A percentile compares a stretch with the other conserved stretches of the same genome.
These are phyloP conservation scores for Hemicordylus capensis DNA, from an alignment of 2,113 vertebrate genomes.

Conservation along the genomic window DNA sequence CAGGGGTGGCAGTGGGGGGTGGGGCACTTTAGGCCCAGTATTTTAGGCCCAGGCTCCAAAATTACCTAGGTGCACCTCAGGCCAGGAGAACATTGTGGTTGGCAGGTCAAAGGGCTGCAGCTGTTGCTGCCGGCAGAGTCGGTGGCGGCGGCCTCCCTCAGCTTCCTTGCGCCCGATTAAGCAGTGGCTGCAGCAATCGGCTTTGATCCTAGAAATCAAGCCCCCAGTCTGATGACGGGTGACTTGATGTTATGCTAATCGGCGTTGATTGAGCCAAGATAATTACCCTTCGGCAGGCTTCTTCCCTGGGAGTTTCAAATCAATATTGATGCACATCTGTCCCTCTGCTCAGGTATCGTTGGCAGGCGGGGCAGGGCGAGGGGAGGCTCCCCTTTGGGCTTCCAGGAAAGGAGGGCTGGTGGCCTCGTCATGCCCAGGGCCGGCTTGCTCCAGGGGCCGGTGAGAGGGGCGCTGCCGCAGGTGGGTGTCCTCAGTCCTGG, in stretches of 20 bases:
- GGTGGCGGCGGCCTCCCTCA: constrained; percentile 16
- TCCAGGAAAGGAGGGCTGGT: too few relatives aligned
- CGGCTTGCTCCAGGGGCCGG: too few relatives aligned
- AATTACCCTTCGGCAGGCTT: constrained; percentile 76
- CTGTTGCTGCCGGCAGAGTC: constrained; percentile 31
- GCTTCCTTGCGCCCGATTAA: constrained; percentile 40
- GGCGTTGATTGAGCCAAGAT: constrained; percentile 76
- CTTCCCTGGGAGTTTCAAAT: constrained; percentile 76
- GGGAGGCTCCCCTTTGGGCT: neutral
- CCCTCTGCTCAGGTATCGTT: constrained; percentile 52
- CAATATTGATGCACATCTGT: constrained; percentile 78
- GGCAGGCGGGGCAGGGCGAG: constrained; percentile 10
- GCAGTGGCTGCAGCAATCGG: constrained; percentile 55
- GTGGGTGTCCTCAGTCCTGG: too few relatives aligned
- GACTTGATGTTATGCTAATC: constrained; percentile 75
- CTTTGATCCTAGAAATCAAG: constrained; percentile 77
- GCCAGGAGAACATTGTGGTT: too few relatives aligned
- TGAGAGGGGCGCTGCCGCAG: accelerated
- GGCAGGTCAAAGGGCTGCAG: constrained; percentile 8
- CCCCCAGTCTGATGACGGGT: constrained; percentile 68
- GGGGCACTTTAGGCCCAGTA: too few relatives aligned
- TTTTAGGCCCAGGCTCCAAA: too few relatives aligned
- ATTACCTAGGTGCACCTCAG: too few relatives aligned
- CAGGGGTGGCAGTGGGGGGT: too few relatives aligned
- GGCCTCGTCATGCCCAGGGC: too few relatives aligned